Percentiles rank a stretch among this genome's conserved stretches.
Evolutionary conservation across 2,113 vertebrate genomes (phyloP).

Genomic region (Nesogale talazaci): DNA sequence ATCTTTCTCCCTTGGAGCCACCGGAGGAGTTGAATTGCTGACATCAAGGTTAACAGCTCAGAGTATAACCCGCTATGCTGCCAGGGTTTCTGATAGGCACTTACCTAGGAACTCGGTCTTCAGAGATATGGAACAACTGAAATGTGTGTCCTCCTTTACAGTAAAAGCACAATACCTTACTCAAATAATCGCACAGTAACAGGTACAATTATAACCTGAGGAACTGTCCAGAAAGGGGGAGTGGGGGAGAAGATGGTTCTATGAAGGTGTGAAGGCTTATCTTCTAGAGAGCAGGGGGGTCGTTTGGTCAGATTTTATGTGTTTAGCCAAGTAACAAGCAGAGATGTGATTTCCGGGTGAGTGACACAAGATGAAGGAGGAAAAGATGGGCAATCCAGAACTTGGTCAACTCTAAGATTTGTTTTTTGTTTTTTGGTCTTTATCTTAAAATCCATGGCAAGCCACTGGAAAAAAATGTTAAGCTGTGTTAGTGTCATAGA

Average conservation of each 20-base stretch:
- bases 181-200: neutral
- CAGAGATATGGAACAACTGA: neutral
- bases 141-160: neutral
- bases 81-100: neutral
- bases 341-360: constrained; percentile 6
- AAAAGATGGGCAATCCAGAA: too few species aligned
- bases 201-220: neutral
- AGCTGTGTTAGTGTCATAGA: neutral
- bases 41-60: too few species aligned
- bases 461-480: constrained; percentile 2
- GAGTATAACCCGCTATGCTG: too few species aligned
- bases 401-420: neutral
- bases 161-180: neutral
- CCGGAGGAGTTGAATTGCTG: too few species aligned
- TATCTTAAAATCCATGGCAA: neutral
- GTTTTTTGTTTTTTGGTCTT: neutral
- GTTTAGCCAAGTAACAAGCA: neutral
- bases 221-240: constrained; percentile 2
- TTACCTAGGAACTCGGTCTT: neutral
- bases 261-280: neutral
- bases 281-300: neutral
- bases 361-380: neutral
- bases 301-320: neutral
- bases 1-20: too few species aligned
- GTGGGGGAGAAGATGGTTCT: neutral